Base-by-base conservation (phyloP, 2,797 vertebrate genomes). In the Crypturellus tataupa region DNA sequence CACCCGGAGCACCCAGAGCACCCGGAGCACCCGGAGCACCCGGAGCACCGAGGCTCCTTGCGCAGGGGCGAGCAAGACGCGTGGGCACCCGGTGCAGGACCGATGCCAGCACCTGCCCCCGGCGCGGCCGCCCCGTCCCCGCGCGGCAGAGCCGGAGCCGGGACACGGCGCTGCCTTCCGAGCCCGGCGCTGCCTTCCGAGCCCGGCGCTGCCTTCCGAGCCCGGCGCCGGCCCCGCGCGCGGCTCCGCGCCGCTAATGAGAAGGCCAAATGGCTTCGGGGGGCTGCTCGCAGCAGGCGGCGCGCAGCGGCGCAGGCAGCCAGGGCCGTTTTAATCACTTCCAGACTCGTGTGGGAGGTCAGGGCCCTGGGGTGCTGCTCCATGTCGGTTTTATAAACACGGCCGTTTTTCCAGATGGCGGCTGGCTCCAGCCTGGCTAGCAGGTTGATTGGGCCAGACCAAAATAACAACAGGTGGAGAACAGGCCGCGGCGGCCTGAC, bases 311-410 rank as follows among this genome's bases (percentile, higher is more conserved):
- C 51, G 2, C 56, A 97, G 95, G 95, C 96, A 97, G 97, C 97
- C 97, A 72, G 71, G 93, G 96, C 97, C 53, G 92, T 97, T 99
- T 98, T 99, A 99, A 99, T 99, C 98, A 98, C 98, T 99, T 99
- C 99, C 99, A 99, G 99, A 99, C 98, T 99, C 98, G 99, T 98
- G 99, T 99, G 98, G 98, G 98, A 99, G 99, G 99, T 99, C 99
- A 99, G 98, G 98, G 99, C 99, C 98, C 98, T 98, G 98, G 98
- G 99, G 99, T 99, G 99, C 98, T 98, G 98, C 98, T 98, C 98
- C 98, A 98, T 99, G 99, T 98, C 99, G 99, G 99, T 98, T 99
- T 99, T 99, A 99, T 99, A 99, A 99, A 99, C 99, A 99, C 98
- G 98, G 98, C 98, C 98, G 98, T 98, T 98, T 99, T 99, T 99